phyloP scores from a whole-genome alignment of 1,140 invertebrate genomes.

The Caerostris darwini region DNA sequence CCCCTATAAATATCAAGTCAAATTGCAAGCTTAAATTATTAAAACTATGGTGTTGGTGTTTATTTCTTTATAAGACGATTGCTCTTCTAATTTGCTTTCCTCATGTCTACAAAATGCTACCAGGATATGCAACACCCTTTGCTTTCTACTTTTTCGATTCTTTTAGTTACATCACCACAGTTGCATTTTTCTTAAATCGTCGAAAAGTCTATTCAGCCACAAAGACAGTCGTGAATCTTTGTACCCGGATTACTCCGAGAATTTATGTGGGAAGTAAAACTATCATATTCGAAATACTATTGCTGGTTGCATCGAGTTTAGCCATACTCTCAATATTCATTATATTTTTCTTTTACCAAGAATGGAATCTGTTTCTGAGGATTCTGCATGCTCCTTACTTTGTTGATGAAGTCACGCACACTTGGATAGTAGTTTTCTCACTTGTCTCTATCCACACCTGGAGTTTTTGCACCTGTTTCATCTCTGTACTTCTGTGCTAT shows the following conservation, averaged over 20 bases:
- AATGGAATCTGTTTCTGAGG: background rate
- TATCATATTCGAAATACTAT: background rate
- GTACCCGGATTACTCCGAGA: background rate
- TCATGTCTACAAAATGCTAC: background rate
- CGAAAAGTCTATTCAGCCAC: background rate
- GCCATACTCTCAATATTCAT: background rate
- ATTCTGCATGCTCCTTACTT: background rate
- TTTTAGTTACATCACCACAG: slow-evolving; percentile 8
- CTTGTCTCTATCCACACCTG: background rate
- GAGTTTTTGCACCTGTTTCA: slow-evolving; percentile 1
- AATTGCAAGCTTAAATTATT: background rate
- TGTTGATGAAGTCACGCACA: background rate
- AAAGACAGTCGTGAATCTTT: background rate
- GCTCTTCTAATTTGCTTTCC: background rate
- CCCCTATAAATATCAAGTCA: background rate
- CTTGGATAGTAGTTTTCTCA: background rate
- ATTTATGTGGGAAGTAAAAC: slow-evolving; percentile 44
- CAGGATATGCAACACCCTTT: background rate
- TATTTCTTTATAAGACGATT: slow-evolving; percentile 15
- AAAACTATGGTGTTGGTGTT: background rate
- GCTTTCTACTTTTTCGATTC: slow-evolving; percentile 23
- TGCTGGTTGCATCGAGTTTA: background rate
- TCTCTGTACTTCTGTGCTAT: background rate
- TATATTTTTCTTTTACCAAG: slow-evolving; percentile 32
- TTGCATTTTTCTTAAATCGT: background rate